Base-by-base conservation (phyloP, 2,797 vertebrate species). In the Corythornis leucogaster region DNA sequence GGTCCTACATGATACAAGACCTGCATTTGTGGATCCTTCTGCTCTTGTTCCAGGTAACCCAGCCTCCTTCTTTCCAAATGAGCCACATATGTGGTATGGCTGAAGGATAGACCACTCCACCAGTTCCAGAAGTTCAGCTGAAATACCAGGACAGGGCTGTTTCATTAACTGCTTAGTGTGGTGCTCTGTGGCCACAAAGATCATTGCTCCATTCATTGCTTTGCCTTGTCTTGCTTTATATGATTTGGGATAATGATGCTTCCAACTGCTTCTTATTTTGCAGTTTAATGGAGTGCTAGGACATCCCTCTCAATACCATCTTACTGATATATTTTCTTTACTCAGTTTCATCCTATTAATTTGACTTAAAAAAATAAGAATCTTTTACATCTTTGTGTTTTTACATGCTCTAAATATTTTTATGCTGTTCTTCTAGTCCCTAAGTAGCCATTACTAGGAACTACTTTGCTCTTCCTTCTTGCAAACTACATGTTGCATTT, bases 381-480 rank as follows among this genome's bases (percentile, higher is more conserved):
- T 43, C 1, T 58, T 71, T 61, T 51, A 28, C 31, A 59, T n/a
- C 62, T 90, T 59, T 74, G 8, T 68, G 19, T 30, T 93, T 89
- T 90, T 25, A 85, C 8, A 54, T n/a, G 22, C 40, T 90, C 73
- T 87, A 76, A 87, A 62, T 80, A 71, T 74, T 91, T 87, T 87
- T 55, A 50, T 48, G 45, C 51, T 84, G 42, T 73, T 91, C 58
- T 61, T 1, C 0, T 62, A 81, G 43, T 89, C 68, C 53, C 70
- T 66, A 80, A 13, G 69, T 79, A 85, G 57, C n/a, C 55, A 26
- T 90, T 82, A 67, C 43, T n/a, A 40, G 70, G 63, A 87, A 77
- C 48, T 66, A 71, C 26, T 63, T 93, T 83, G 18, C 62, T 89
- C 31, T 92, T 90, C n/a, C 45, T 92, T 75, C 67, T 92, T 85